Conservation (phyloP, 2,888 invertebrate species). For the Ophion ventricosus region DNA sequence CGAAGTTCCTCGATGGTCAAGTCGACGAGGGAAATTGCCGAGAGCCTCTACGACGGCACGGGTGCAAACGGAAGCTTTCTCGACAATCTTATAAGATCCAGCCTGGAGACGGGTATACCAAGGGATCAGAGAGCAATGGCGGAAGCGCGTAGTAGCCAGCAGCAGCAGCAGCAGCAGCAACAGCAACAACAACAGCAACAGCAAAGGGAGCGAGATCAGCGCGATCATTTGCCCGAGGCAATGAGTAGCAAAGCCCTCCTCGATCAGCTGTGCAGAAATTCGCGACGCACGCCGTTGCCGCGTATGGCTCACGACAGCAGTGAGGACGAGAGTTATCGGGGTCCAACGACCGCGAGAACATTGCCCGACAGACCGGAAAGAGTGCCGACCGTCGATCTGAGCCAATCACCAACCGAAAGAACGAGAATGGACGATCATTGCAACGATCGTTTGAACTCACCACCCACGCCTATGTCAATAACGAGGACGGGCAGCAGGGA, state of each 20-base stretch:
- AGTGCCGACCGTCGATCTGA: conserved; percentile 82
- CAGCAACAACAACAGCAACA: conserved; percentile 76
- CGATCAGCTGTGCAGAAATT: conserved; percentile 88
- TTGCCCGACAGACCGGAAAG: conserved; percentile 79
- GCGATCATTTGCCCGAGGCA: conserved; percentile 83
- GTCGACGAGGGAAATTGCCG: conserved; percentile 86
- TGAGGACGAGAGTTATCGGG: conserved; percentile 84
- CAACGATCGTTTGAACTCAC: conserved; percentile 80
- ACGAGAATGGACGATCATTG: conserved; percentile 77
- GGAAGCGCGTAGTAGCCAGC: conserved; percentile 83
- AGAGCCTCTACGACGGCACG: conserved; percentile 87
- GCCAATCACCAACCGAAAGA: conserved; percentile 80
- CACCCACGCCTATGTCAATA: conserved; percentile 78
- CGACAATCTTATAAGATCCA: conserved; percentile 93
- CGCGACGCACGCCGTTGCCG: conserved; percentile 84
- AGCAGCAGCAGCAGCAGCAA: conserved; percentile 84
- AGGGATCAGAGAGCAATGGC: conserved; percentile 78
- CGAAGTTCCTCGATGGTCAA: conserved; percentile 83
- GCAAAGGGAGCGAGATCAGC: conserved; percentile 84
- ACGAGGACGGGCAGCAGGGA: conserved; percentile 78
- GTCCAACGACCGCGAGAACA: conserved; percentile 68
- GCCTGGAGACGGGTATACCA: conserved; percentile 89
- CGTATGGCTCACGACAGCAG: conserved; percentile 81
- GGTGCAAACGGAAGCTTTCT: conserved; percentile 91
- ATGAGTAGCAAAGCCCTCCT: conserved; percentile 87